Evolutionary conservation across 2,797 vertebrate species (phyloP).

Genomic region (Dallia pectoralis): DNA sequence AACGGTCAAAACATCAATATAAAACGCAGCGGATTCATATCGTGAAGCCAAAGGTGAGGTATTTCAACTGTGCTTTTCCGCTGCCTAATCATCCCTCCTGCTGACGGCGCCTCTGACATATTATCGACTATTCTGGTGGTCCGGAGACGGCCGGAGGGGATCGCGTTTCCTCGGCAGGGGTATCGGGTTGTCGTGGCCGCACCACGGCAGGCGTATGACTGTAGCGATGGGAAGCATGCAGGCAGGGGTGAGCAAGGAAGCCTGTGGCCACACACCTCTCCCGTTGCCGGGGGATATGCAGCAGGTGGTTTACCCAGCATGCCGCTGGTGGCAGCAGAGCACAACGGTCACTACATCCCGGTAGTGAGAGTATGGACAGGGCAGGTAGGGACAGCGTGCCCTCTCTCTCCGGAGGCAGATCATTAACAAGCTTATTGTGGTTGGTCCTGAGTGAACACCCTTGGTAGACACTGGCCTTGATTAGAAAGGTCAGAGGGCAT

Average conservation of each 20-base stretch:
- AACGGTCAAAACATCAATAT: conserved; percentile 44
- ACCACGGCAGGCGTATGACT: conserved; percentile 85
- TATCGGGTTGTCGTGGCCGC: conserved; percentile 77
- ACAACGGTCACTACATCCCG: not conserved
- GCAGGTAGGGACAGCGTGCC: conserved; percentile 7
- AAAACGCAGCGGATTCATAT: conserved; percentile 35
- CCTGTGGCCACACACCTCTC: conserved; percentile 37
- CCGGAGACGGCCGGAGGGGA: conserved; percentile 78
- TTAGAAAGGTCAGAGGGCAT: not conserved
- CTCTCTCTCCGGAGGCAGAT: not conserved
- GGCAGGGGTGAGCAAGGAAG: conserved; percentile 42
- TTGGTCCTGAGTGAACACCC: not conserved
- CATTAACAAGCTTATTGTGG: not conserved
- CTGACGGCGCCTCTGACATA: conserved; percentile 66
- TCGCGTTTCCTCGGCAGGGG: conserved; percentile 75
- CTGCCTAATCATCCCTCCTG: conserved; percentile 59
- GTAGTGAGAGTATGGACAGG: not conserved
- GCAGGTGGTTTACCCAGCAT: conserved; percentile 24
- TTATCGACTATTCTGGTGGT: conserved; percentile 92
- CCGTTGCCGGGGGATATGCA: not conserved
- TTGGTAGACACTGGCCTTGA: not conserved
- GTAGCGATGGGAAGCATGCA: conserved; percentile 74
- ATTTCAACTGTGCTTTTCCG: conserved; percentile 77
- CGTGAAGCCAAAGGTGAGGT: conserved; percentile 62
- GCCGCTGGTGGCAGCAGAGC: not conserved